Percentiles rank a stretch among this genome's conserved stretches.
Evolutionary conservation across 2,113 vertebrate species (phyloP).

Genomic region (Ursus arctos): DNA sequence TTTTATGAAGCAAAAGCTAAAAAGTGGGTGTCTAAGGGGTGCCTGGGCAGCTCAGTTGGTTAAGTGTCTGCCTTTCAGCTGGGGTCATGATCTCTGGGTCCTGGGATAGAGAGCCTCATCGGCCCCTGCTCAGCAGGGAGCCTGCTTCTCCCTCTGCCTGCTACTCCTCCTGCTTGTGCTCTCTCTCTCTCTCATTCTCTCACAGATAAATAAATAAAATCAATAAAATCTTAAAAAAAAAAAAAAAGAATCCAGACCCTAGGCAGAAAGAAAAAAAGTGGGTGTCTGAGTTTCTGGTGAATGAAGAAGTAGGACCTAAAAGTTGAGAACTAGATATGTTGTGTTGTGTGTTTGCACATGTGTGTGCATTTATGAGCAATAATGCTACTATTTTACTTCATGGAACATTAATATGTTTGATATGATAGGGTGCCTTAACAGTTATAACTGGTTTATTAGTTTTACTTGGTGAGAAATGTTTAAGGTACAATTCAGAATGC

Average conservation of each 20-base stretch:
- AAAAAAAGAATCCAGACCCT: too few relatives aligned
- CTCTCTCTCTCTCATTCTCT: too few relatives aligned
- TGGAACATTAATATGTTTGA: neutral
- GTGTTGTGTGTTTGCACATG: neutral
- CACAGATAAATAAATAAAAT: too few relatives aligned
- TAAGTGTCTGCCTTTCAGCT: too few relatives aligned
- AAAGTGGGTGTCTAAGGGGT: neutral
- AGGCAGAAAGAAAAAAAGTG: too few relatives aligned
- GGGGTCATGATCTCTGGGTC: too few relatives aligned
- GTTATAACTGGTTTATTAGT: neutral
- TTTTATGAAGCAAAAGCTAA: neutral
- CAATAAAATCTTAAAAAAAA: too few relatives aligned
- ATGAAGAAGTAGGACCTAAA: neutral
- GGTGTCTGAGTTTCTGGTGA: neutral
- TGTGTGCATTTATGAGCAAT: neutral
- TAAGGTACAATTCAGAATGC: neutral
- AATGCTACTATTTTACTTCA: neutral
- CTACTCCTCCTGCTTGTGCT: too few relatives aligned
- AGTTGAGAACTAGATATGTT: neutral
- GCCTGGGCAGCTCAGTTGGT: too few relatives aligned
- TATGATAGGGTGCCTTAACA: neutral
- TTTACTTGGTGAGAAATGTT: slow-evolving; percentile 11
- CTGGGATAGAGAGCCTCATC: rapidly evolving
- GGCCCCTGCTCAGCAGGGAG: too few relatives aligned
- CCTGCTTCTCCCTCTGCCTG: too few relatives aligned